Conservation (phyloP, 2,888 invertebrate genomes). For the Danaus chrysippus region DNA sequence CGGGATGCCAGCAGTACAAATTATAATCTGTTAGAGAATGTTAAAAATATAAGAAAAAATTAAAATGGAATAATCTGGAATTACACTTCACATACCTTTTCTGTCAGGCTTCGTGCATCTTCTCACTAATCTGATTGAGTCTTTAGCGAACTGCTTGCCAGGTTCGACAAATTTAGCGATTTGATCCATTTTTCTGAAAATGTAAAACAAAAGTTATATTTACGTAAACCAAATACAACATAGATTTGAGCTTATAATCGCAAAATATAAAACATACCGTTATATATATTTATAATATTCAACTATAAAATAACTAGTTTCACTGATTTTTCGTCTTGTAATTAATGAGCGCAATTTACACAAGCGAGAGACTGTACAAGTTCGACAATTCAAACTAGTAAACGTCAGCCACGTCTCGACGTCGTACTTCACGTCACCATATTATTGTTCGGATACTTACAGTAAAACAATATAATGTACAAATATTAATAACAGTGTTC, state of each 20-base stretch:
- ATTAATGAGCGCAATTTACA: constrained; percentile 22
- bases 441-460: constrained; percentile 43
- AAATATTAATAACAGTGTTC: background rate
- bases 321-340: constrained; percentile 18
- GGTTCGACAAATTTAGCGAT: constrained; percentile 96
- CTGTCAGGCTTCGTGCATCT: constrained; percentile 99
- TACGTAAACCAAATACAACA: background rate
- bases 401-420: constrained; percentile 75
- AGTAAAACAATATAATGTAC: constrained; percentile 2
- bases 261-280: constrained; percentile 25
- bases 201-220: constrained; percentile 31
- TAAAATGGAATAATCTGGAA: constrained; percentile 7
- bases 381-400: constrained; percentile 43
- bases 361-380: constrained; percentile 38
- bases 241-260: background rate
- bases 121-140: constrained; percentile 98
- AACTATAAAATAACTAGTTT: constrained; percentile 9
- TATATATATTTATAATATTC: constrained; percentile 18
- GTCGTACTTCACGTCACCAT: constrained; percentile 67
- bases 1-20: background rate
- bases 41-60: constrained; percentile 6
- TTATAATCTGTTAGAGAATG: background rate
- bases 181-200: constrained; percentile 92
- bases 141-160: constrained; percentile 97
- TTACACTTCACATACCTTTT: constrained; percentile 83